Percentiles rank a stretch among this genome's conserved stretches.
Conservation (phyloP, 1,140 invertebrate genomes). For the Drosophila jambulina region DNA sequence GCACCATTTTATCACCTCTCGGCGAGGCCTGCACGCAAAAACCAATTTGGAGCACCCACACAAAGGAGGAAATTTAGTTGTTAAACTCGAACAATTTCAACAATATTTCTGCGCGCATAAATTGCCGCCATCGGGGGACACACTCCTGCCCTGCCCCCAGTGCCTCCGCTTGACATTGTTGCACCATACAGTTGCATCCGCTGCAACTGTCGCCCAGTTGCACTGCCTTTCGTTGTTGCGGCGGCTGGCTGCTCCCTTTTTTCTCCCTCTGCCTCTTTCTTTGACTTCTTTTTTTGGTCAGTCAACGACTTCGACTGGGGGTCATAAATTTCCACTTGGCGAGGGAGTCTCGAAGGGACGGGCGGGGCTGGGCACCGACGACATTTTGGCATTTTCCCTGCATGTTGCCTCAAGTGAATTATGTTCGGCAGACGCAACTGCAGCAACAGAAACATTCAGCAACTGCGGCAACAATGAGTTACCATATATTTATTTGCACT, state of each 20-base stretch:
- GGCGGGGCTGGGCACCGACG: constrained; percentile 29
- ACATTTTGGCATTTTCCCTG: constrained; percentile 79
- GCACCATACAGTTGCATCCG: constrained; percentile 65
- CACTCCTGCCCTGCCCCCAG: constrained; percentile 18
- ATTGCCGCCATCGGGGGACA: constrained; percentile 59
- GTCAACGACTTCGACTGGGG: constrained; percentile 55
- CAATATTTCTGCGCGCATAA: constrained; percentile 79
- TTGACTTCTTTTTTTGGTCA: constrained; percentile 51
- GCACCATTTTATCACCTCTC: constrained; percentile 71
- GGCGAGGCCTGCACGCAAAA: constrained; percentile 49
- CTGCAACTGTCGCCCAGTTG: constrained; percentile 48
- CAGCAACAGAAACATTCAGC: constrained; percentile 30
- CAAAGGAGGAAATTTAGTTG: constrained; percentile 75
- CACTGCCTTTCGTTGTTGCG: constrained; percentile 44
- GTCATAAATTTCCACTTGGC: constrained; percentile 74
- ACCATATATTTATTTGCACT: constrained; percentile 54
- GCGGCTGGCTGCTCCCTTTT: constrained; percentile 52
- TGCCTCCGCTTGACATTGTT: constrained; percentile 64
- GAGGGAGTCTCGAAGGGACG: constrained; percentile 15
- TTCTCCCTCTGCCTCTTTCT: constrained; percentile 23
- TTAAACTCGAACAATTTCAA: constrained; percentile 79
- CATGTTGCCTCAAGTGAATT: constrained; percentile 70
- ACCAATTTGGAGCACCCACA: constrained; percentile 75
- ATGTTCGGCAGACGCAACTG: constrained; percentile 51
- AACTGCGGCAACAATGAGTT: constrained; percentile 37